Evolutionary conservation across 2,888 invertebrate species (phyloP).

Genomic region (Slavum lentiscoides): DNA sequence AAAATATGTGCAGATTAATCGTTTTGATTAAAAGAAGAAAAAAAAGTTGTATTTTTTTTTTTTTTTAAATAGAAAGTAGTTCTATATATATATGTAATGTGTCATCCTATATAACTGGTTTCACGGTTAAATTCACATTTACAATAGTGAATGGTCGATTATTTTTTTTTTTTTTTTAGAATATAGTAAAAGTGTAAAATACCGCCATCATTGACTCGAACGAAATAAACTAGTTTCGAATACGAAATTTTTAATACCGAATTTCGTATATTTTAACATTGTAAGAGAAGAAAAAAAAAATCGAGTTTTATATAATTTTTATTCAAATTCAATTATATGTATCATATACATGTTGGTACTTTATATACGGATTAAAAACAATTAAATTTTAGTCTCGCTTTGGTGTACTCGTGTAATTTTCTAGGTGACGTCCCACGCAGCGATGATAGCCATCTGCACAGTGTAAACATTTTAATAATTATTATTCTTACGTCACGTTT

Average conservation of each 20-base stretch:
- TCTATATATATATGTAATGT: neutral
- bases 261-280: no score
- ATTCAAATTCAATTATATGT: no score
- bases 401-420: neutral
- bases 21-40: neutral
- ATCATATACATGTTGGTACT: no score
- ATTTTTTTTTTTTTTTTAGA: neutral
- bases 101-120: slow-evolving; percentile 29
- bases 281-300: no score
- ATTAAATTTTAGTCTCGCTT: neutral
- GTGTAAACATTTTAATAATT: neutral
- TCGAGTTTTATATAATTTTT: no score
- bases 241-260: neutral
- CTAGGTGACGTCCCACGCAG: neutral
- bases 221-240: neutral
- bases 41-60: neutral
- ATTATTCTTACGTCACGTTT: no score
- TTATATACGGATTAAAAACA: no score
- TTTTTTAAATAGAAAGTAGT: slow-evolving; percentile 4
- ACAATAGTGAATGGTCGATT: slow-evolving; percentile 12
- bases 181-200: slow-evolving; percentile 15
- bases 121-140: slow-evolving; percentile 22
- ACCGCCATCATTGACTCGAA: neutral
- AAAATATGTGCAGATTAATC: neutral
- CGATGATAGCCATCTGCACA: neutral